Evolutionary conservation across 2,888 invertebrate genomes (phyloP), one percentile per base, ranked within the genome.

Genomic region (Caenorhabditis afra): DNA sequence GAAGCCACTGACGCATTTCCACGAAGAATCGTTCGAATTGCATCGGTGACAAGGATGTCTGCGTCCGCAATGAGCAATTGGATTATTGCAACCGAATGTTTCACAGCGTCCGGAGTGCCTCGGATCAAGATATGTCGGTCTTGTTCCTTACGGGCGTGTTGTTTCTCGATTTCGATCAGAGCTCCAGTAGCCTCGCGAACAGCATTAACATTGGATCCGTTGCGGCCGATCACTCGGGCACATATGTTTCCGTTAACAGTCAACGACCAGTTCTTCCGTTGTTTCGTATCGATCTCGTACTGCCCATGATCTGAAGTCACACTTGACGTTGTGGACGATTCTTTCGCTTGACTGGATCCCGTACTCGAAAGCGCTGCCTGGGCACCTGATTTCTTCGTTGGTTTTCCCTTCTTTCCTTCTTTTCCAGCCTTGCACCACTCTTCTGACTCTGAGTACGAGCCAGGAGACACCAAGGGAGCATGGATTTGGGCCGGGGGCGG

Each of bases 191-290:
- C 95, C 71, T 95, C 95, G 75, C 98, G 93, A 90, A 99, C 97
- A 12, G 97, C 96, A 92, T 99, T 99, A 89, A 99, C 97, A 92
- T 98, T 98, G 4, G 95, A 95, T 58, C 98, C 98, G 37, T 95
- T 96, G 87, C 98, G 94, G 0, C 98, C 98, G 90, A 99, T 99
- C 62, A 99, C 97, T 67, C 98, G 93, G 76, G 97, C 96, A 80
- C 98, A 97, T 53, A 96, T 97, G 91, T 95, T 95, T 23, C 96
- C 94, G 65, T 96, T 96, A 76, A 99, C 97, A 16, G 94, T 94
- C 53, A 98, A 95, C 91, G 96, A 96, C 92, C 96, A 96, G 85
- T 91, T 23, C 29, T 80, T 80, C 7, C 64, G 65, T 20, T 52
- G 49, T 11, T 71, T 66, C 81, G 79, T 59, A 49, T 84, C 85